Evolutionary conservation across 1,140 invertebrate species (phyloP).

Genomic region (Aphelinus certus): DNA sequence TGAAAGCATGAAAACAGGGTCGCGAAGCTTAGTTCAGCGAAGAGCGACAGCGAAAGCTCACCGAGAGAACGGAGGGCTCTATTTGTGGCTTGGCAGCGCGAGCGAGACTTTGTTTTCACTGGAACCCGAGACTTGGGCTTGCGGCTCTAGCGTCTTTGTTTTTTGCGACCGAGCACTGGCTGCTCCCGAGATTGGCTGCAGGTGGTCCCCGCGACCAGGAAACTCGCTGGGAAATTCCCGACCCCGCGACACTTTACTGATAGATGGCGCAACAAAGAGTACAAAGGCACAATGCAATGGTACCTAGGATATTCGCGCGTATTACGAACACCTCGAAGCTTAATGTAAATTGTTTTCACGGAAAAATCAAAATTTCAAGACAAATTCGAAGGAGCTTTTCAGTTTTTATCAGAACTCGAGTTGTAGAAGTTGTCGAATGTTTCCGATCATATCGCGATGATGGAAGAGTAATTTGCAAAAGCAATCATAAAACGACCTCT

Average conservation of each 20-base stretch:
- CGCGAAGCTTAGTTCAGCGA: neutral
- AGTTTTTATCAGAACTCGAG: no score
- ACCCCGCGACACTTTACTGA: slow-evolving; percentile 25
- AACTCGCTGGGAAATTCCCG: slow-evolving; percentile 9
- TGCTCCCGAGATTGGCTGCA: slow-evolving; percentile 27
- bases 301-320: no score
- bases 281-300: neutral
- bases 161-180: slow-evolving; percentile 2
- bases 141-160: slow-evolving; percentile 32
- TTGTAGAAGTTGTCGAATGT: no score
- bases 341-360: no score
- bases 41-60: neutral
- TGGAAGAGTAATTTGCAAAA: no score
- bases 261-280: slow-evolving; percentile 12
- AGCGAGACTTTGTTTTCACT: slow-evolving; percentile 23
- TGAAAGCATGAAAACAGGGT: no score
- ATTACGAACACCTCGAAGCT: no score
- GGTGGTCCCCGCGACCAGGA: slow-evolving; percentile 18
- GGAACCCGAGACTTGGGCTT: slow-evolving; percentile 25
- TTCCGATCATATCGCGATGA: no score
- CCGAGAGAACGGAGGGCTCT: neutral
- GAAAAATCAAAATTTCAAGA: no score
- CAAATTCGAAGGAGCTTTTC: no score
- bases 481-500: no score
- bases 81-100: slow-evolving; percentile 23